Conservation (phyloP, 2,797 vertebrate genomes). For the Aythya fuligula region DNA sequence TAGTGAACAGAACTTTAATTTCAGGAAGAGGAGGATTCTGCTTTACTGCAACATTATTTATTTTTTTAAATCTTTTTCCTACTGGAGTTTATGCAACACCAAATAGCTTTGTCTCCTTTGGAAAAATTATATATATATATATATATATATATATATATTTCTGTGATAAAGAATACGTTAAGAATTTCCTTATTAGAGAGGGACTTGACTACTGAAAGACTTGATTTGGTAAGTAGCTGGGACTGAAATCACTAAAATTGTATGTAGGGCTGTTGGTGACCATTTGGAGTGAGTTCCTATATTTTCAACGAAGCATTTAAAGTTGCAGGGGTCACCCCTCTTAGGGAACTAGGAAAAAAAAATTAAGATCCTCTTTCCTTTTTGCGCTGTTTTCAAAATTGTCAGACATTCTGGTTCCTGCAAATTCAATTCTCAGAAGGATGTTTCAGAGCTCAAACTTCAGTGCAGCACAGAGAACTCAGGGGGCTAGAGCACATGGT, state of each 20-base stretch:
- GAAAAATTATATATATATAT: neutral
- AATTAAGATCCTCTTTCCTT: neutral
- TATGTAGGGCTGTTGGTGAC: neutral
- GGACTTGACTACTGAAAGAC: neutral
- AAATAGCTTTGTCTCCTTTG: neutral
- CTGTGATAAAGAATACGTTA: neutral
- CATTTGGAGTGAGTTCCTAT: neutral
- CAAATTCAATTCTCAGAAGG: neutral
- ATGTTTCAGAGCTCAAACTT: neutral
- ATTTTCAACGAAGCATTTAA: neutral
- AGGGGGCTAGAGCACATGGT: neutral
- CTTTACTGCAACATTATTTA: neutral
- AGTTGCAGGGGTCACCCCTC: neutral
- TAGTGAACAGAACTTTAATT: neutral
- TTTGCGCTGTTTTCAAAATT: neutral
- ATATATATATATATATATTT: neutral
- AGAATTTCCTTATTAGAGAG: neutral
- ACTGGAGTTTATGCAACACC: neutral
- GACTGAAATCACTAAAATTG: neutral
- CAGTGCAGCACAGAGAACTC: neutral
- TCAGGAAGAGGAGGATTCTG: fast-evolving
- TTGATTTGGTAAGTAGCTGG: neutral
- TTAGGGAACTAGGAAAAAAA: neutral
- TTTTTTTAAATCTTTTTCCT: neutral
- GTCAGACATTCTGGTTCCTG: neutral